These are phyloP conservation scores for Astatotilapia flaviijosephi DNA, from an alignment of 2,113 vertebrate genomes.

Conservation along the genomic window DNA sequence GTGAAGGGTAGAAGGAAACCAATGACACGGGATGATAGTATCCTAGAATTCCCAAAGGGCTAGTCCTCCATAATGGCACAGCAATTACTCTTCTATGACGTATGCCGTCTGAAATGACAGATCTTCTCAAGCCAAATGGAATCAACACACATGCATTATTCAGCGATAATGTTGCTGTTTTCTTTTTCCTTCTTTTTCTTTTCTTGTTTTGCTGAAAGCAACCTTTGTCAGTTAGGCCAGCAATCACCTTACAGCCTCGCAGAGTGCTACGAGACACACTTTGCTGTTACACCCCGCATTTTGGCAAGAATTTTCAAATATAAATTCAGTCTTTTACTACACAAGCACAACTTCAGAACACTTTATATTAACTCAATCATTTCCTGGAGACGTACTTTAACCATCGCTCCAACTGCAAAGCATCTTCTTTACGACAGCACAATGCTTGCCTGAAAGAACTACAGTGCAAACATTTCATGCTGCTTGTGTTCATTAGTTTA, in stretches of 20 bases:
- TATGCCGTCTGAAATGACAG: conserved; percentile 26
- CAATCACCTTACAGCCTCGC: not conserved
- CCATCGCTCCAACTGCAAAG: not conserved
- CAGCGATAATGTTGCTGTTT: not conserved
- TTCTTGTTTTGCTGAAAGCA: not conserved
- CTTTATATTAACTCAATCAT: not conserved
- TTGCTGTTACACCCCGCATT: not conserved
- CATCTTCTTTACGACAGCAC: not conserved
- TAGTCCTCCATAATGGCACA: not conserved
- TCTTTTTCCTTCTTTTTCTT: not conserved
- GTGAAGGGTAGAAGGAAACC: conserved; percentile 34
- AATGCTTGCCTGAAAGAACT: not conserved
- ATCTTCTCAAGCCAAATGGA: conserved; percentile 27
- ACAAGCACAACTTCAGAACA: not conserved
- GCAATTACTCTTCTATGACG: conserved; percentile 32
- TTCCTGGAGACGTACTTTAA: not conserved
- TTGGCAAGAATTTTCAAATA: not conserved
- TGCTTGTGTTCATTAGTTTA: not conserved
- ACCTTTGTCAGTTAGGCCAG: not conserved
- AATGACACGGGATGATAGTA: conserved; percentile 45
- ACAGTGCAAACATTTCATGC: not conserved
- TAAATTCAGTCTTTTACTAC: not conserved
- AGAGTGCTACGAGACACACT: not conserved
- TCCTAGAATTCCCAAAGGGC: conserved; percentile 35
- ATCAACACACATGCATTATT: not conserved